Evolutionary conservation across 1,140 invertebrate genomes (phyloP), one percentile per base, ranked within the genome.

Genomic region (Drosophila rufa): DNA sequence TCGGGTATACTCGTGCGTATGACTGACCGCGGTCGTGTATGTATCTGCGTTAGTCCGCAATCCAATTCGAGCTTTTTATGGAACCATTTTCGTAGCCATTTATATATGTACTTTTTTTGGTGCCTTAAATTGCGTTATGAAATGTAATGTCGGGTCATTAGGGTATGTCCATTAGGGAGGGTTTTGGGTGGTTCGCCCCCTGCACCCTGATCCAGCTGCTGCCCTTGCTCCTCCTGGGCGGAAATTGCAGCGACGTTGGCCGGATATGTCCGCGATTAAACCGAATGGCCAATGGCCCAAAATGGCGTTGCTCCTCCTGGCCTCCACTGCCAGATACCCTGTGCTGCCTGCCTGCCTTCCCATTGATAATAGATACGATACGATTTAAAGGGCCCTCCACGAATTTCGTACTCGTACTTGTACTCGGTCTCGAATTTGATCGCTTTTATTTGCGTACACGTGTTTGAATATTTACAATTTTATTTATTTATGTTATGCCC

Each of bases 131-230:
- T 85, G 85, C 81, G 74, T 90, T 89, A 89, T 89, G 85, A 90
- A 89, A 89, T 90, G 78, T 89, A 79, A 89, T 89, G 81, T 79
- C 47, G 59, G 79, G 85, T 89, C 85, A 89, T 89, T 89, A 89
- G 81, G 85, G 75, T 67, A 67, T 67, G 51, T 51, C 78, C 78
- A 90, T 90, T 85, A 90, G 66, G 61, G 46, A 62, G 53, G 36
- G 33, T 40, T 48, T 43, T 11, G 55, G 40, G 38, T 45, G n/a
- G 38, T 36, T 38, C 60, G 14, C n/a, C 15, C 33, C 15, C 15
- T 27, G 9, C 27, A 40, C 19, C 7, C 33, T 3, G 17, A 43
- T 36, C 27, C 40, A 70, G 45, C 59, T 67, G 66, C 30, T 43
- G 47, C 22, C 71, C 58, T 43, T 64, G 53, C 22, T 51, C 25